A percentile compares a stretch with the other conserved stretches of the same genome.
Conservation (phyloP, 2,888 invertebrate species). For the Adelognathus sp. region DNA sequence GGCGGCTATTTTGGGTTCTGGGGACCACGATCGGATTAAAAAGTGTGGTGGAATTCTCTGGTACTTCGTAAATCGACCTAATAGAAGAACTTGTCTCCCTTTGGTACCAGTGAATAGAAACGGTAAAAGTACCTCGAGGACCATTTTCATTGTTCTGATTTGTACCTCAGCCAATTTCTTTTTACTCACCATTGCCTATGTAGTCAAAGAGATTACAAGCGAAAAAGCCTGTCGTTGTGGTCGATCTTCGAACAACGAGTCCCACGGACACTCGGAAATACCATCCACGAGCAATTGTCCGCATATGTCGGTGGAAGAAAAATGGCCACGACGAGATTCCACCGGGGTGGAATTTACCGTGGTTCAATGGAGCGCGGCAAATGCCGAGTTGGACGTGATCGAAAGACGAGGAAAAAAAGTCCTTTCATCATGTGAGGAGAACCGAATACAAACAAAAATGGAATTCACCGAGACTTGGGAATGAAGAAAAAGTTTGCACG, state of each 20-base stretch:
- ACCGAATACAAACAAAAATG: too few relatives aligned
- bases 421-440: slow-evolving; percentile 12
- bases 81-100: too few relatives aligned
- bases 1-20: too few relatives aligned
- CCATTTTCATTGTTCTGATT: too few relatives aligned
- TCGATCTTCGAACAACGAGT: neutral
- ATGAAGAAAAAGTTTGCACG: slow-evolving; percentile 61
- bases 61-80: too few relatives aligned
- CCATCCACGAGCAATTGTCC: slow-evolving; percentile 47
- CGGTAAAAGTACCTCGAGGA: too few relatives aligned
- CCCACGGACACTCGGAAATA: slow-evolving; percentile 44
- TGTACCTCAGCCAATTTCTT: too few relatives aligned
- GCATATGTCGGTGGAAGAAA: slow-evolving; percentile 60
- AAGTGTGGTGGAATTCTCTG: too few relatives aligned
- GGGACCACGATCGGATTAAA: too few relatives aligned
- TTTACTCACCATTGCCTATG: too few relatives aligned
- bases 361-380: slow-evolving; percentile 24
- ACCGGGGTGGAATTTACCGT: slow-evolving; percentile 50
- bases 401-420: slow-evolving; percentile 49
- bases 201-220: neutral
- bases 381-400: slow-evolving; percentile 37
- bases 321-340: slow-evolving; percentile 57
- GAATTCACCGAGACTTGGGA: slow-evolving; percentile 32
- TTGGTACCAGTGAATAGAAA: too few relatives aligned
- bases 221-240: neutral